phyloP scores from a whole-genome alignment of 30 jellyfish, hydroid and myxozoan genomes.

The Pelagia noctiluca region DNA sequence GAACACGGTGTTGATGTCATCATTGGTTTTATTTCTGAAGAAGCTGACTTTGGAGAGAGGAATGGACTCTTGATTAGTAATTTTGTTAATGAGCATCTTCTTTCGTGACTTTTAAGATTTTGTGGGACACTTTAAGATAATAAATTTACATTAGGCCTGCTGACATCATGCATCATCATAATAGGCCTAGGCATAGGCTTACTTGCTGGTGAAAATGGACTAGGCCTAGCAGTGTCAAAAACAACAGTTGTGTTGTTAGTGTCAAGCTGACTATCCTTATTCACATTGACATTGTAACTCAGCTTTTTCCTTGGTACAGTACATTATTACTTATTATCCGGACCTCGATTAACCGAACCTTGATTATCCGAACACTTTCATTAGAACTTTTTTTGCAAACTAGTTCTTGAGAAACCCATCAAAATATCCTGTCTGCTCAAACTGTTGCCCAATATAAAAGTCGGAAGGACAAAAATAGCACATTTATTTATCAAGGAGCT shows the following conservation, averaged over 20 bases:
- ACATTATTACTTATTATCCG: too few species aligned
- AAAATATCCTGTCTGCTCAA: too few species aligned
- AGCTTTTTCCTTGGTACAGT: slow-evolving; percentile 5
- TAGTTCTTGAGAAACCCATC: too few species aligned
- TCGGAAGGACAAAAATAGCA: too few species aligned
- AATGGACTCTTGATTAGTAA: slow-evolving; percentile 22
- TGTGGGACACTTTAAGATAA: not conserved
- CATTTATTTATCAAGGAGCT: too few species aligned
- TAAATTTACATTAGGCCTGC: not conserved
- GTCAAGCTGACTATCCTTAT: not conserved
- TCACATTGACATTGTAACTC: not conserved
- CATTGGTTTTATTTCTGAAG: slow-evolving; percentile 15
- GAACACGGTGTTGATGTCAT: slow-evolving; percentile 15
- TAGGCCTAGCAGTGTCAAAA: not conserved
- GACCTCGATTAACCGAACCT: too few species aligned
- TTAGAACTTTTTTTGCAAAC: too few species aligned
- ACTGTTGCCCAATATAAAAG: too few species aligned
- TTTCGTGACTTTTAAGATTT: slow-evolving; percentile 2
- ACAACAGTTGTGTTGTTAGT: not conserved
- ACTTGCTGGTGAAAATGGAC: slow-evolving; percentile 2
- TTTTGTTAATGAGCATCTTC: slow-evolving; percentile 14
- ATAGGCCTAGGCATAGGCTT: slow-evolving; percentile 8
- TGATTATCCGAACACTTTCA: too few species aligned
- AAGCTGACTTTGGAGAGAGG: slow-evolving; percentile 5
- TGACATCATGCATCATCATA: not conserved